Base-by-base conservation (phyloP, 2,888 invertebrate genomes). In the Rhopalosiphum nymphaeae region DNA sequence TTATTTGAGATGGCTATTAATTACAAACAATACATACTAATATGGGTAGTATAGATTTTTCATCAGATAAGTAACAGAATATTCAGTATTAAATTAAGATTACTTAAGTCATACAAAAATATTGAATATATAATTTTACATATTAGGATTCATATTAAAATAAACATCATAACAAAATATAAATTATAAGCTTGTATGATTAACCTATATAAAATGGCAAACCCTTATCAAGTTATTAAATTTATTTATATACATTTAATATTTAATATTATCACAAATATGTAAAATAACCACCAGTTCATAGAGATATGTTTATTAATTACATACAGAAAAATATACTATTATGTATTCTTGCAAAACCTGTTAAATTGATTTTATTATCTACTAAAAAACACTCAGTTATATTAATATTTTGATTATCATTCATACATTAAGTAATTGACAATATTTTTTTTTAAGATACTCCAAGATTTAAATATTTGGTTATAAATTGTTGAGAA, bases 181-280 rank as follows among this genome's bases (percentile, higher is more conserved):
- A 61, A 86, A 67, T 86, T 91, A 91, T 44, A 84, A 84, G 29
- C n/a, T 44, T 42, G 42, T 91, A 91, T 44, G 36, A 87, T 87
- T 25, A 29, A 42, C 78, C 36, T 16, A 92, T 16, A 61, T 87
- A 49, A 86, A 87, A 85, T 86, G 61, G 61, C 46, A 26, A 87
- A 29, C 61, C n/a, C 49, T 92, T 26, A 87, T 26, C 4, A 78
- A 93, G 78, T n/a, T 92, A 92, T 78, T 67, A 4, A 67, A 89
- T 88, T 67, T 53, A 42, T 78, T 89, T 29, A 78, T 42, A 11
- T 78, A 56, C 44, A 93, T 78, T 78, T 78, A 78, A 36, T 92
- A 89, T 53, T 88, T 89, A 92, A 56, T 92, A 92, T 44, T 93
- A 93, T 78, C 89, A 93, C 78, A 89, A 78, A 93, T n/a, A 93